Conservation (phyloP, 2,113 vertebrate species). For the Hystrix cristata region DNA sequence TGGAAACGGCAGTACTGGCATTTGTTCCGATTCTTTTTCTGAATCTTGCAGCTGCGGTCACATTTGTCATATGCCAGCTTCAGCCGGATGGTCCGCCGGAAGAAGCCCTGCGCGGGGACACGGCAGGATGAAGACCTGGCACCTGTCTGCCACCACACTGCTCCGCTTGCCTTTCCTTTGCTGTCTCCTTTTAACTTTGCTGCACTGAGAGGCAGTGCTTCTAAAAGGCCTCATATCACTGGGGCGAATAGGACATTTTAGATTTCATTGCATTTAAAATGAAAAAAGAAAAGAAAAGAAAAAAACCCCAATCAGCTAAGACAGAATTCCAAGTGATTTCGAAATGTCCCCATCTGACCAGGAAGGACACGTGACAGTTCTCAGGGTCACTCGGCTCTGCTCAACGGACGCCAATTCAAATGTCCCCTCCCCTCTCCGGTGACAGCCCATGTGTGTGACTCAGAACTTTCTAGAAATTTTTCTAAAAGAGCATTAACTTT, state of each 20-base stretch:
- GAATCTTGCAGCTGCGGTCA: conserved; percentile 97
- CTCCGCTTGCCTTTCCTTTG: accelerated
- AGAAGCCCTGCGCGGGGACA: conserved; percentile 92
- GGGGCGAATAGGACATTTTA: not conserved
- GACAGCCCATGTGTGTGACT: not conserved
- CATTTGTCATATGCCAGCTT: conserved; percentile 97
- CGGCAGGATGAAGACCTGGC: not conserved
- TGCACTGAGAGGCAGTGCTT: accelerated
- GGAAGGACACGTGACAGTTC: not conserved
- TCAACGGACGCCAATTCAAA: not conserved
- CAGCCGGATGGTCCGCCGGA: conserved; percentile 96
- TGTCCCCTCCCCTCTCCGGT: not conserved
- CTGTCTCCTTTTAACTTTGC: not conserved
- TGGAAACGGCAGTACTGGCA: conserved; percentile 99
- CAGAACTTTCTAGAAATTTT: not conserved
- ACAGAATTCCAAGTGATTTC: not conserved
- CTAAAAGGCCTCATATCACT: not conserved
- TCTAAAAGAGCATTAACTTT: not conserved
- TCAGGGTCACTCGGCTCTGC: not conserved
- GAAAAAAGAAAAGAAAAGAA: not conserved
- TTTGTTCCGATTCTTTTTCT: conserved; percentile 99
- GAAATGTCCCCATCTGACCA: not conserved
- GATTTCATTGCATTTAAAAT: not conserved
- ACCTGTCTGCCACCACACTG: not conserved
- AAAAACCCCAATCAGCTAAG: not conserved